Percentiles rank a stretch among this genome's conserved stretches.
phyloP scores from a whole-genome alignment of 2,888 invertebrate species.

The Acrobeloides nanus region DNA sequence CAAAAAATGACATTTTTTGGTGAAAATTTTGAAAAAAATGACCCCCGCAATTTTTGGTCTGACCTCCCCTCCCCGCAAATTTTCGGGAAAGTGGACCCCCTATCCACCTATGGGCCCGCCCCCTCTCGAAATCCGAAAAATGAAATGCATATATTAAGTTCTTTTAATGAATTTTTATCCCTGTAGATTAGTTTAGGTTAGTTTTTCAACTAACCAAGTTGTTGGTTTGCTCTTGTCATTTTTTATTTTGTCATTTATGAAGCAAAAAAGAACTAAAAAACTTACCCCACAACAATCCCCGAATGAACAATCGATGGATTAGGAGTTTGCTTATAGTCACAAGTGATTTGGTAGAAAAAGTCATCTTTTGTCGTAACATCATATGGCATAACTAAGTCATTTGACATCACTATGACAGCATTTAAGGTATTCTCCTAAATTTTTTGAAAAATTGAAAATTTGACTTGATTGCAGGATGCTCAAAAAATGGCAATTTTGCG shows the following conservation, averaged over 20 bases:
- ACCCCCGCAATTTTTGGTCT: too few relatives aligned
- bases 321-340: constrained; percentile 27
- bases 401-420: constrained; percentile 44
- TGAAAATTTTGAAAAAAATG: too few relatives aligned
- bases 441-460: too few relatives aligned
- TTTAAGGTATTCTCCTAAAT: constrained; percentile 38
- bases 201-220: too few relatives aligned
- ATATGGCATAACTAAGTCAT: constrained; percentile 46
- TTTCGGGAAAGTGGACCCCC: too few relatives aligned
- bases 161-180: background rate
- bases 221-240: too few relatives aligned
- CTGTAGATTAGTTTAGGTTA: background rate
- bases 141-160: background rate
- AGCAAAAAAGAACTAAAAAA: constrained; percentile 2
- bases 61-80: too few relatives aligned
- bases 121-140: background rate
- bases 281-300: constrained; percentile 46
- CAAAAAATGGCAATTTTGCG: too few relatives aligned
- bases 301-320: constrained; percentile 24
- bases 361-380: constrained; percentile 52
- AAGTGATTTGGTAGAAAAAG: constrained; percentile 38
- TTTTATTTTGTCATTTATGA: too few relatives aligned
- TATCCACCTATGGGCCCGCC: too few relatives aligned
- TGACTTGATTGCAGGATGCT: too few relatives aligned
- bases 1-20: too few relatives aligned